Conservation (phyloP, 2,888 invertebrate genomes). For the Eledona agricola region DNA sequence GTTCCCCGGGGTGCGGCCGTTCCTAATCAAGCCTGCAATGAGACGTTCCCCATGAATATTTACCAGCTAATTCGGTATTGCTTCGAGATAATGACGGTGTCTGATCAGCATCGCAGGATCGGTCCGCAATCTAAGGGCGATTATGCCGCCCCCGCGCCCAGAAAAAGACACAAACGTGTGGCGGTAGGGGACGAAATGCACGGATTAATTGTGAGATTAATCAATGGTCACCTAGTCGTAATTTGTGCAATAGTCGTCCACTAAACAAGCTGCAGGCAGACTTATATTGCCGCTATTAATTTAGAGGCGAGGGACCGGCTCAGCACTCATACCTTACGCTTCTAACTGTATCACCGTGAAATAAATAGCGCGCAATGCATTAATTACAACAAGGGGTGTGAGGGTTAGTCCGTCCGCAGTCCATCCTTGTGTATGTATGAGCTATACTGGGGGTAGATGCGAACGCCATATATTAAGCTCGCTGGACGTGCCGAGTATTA, state of each 20-base stretch:
- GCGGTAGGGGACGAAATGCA: too few relatives aligned
- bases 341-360: constrained; percentile 59
- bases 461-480: constrained; percentile 50
- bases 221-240: constrained; percentile 58
- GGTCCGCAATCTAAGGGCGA: constrained; percentile 52
- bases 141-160: constrained; percentile 54
- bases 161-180: constrained; percentile 5
- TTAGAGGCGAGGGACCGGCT: constrained; percentile 51
- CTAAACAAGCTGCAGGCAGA: constrained; percentile 59
- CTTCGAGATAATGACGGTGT: constrained; percentile 57
- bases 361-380: constrained; percentile 60
- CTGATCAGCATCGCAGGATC: constrained; percentile 49
- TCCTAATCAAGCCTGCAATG: constrained; percentile 56
- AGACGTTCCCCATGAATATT: constrained; percentile 66
- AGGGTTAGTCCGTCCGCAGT: constrained; percentile 45
- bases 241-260: constrained; percentile 54
- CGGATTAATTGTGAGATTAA: constrained; percentile 54
- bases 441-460: constrained; percentile 44
- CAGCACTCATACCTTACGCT: constrained; percentile 53
- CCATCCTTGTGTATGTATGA: constrained; percentile 54
- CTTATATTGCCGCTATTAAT: constrained; percentile 64
- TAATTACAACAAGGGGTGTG: constrained; percentile 53
- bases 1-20: constrained; percentile 45
- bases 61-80: constrained; percentile 60
- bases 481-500: constrained; percentile 58